Conservation (phyloP, 1,140 invertebrate genomes). For the Zaprionus tsacasi region DNA sequence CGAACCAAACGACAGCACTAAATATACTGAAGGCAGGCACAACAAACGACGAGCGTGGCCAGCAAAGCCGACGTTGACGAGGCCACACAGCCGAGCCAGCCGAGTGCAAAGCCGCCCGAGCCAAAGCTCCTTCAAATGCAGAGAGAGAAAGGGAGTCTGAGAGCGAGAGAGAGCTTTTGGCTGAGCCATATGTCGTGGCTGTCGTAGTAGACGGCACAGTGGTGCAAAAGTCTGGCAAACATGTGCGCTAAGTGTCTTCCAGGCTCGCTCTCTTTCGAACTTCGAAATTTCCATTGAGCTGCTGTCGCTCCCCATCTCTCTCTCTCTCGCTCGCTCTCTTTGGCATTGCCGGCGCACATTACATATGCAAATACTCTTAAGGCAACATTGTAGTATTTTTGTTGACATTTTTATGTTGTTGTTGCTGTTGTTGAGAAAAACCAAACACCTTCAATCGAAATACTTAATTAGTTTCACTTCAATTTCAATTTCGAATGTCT, state of each 20-base stretch:
- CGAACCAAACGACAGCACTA: conserved; percentile 81
- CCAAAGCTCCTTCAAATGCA: conserved; percentile 51
- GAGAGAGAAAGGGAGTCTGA: not conserved
- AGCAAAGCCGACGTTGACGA: conserved; percentile 19
- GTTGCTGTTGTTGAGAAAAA: not conserved
- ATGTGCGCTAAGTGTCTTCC: conserved; percentile 36
- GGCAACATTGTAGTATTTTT: conserved; percentile 33
- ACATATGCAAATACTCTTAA: conserved; percentile 42
- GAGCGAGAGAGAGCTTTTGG: conserved; percentile 47
- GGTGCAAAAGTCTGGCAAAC: conserved; percentile 29
- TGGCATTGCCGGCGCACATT: conserved; percentile 39
- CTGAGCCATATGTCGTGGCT: not conserved
- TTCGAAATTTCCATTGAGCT: conserved; percentile 20
- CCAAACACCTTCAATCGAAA: not conserved
- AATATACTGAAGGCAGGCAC: conserved; percentile 74
- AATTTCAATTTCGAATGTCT: conserved; percentile 8
- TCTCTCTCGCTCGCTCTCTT: conserved; percentile 1
- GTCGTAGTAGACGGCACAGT: conserved; percentile 44
- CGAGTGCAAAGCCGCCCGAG: conserved; percentile 21
- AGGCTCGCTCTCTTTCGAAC: conserved; percentile 49
- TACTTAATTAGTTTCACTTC: conserved; percentile 20
- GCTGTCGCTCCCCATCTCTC: not conserved
- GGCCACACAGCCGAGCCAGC: conserved; percentile 1
- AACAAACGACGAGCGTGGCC: conserved; percentile 32
- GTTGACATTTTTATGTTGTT: conserved; percentile 47